A percentile compares a stretch with the other conserved stretches of the same genome.
Evolutionary conservation across 2,797 vertebrate species (phyloP).

Genomic region (Clarias platycephalus): DNA sequence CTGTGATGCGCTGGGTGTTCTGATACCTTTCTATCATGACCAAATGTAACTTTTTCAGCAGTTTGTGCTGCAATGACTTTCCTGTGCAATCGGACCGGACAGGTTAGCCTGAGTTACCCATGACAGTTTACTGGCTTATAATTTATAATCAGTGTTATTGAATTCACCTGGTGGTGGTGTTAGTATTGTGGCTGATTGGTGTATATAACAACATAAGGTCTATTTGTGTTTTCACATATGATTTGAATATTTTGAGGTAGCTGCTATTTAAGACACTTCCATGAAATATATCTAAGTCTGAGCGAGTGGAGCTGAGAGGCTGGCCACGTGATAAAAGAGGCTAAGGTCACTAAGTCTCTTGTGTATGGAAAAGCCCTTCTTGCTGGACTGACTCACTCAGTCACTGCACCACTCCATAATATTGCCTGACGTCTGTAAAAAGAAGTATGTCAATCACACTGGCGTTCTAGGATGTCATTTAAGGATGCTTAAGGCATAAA

Average conservation of each 20-base stretch:
- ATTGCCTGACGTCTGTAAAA: conserved; percentile 62
- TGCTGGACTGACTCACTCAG: conserved; percentile 58
- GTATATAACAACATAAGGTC: too few species aligned
- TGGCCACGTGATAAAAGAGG: conserved; percentile 62
- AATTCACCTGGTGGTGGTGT: too few species aligned
- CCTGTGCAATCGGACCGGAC: too few species aligned
- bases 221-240: neutral
- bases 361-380: conserved; percentile 71
- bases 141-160: too few species aligned
- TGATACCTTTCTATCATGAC: too few species aligned
- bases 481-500: conserved; percentile 6
- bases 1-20: too few species aligned
- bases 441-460: conserved; percentile 44
- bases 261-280: neutral
- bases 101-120: too few species aligned
- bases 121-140: too few species aligned
- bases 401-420: conserved; percentile 57
- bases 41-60: too few species aligned
- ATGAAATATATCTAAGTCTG: neutral
- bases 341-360: conserved; percentile 66
- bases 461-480: conserved; percentile 28
- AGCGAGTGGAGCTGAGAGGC: neutral
- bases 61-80: too few species aligned
- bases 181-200: too few species aligned
- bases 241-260: neutral